Evolutionary conservation across 2,888 invertebrate genomes (phyloP), one percentile per base, ranked within the genome.

Genomic region (Luperina nickerlii): DNA sequence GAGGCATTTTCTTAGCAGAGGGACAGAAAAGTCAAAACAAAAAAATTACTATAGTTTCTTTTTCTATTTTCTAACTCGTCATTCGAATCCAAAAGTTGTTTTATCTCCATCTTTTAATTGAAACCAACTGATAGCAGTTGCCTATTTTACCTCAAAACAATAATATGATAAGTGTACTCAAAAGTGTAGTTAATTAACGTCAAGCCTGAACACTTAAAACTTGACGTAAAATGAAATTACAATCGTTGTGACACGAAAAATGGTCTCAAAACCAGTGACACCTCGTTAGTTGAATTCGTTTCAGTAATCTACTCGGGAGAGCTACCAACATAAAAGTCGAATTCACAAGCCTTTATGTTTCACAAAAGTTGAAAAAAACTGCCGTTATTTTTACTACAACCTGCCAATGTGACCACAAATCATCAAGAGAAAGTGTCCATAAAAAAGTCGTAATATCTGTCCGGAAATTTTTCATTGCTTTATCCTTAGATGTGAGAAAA

Each of bases 231-330:
- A 82, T 32, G 32, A n/a, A 66, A 42, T 69, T 38, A 65, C 7
- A 63, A 54, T n/a, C 20, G 38, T 51, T 74, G 70, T 69, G n/a
- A 48, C n/a, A 60, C 9, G 69, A 63, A 73, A 79, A 75, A 48
- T 67, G 51, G 20, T 45, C 24, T n/a, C 65, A 66, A 63, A 67
- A 63, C 18, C 62, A 63, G 27, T 71, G 15, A 71, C 27, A 68
- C 5, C n/a, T 81, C 63, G 63, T 85, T 85, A 74, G 57, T 63
- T 8, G 13, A 85, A 65, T 71, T 81, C 67, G 38, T 63, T 71
- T 20, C n/a, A 74, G n/a, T 81, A 71, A 71, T 65, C 51, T 27
- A 51, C 9, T 13, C 15, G 32, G 3, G n/a, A 69, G 32, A 66
- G 38, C 24, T 80, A 69, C n/a, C 8, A 51, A 68, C 13, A 27